phyloP scores from a whole-genome alignment of 2,888 invertebrate species.

The Archaeoteleia sp. region DNA sequence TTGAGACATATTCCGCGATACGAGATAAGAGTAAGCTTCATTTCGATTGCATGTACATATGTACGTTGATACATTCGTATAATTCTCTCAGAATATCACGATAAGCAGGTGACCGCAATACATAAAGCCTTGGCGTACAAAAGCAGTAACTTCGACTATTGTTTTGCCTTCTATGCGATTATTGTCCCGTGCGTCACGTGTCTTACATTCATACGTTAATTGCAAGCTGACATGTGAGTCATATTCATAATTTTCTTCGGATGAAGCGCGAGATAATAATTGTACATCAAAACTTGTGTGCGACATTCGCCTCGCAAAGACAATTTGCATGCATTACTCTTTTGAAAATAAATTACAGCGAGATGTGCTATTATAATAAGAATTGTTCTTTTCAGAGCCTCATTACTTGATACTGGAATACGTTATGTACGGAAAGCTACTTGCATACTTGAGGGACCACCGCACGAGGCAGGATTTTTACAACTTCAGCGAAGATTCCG shows the following conservation, averaged over 20 bases:
- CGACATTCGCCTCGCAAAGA: not conserved
- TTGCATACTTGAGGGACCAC: conserved; percentile 84
- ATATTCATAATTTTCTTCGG: conserved; percentile 36
- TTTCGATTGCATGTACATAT: conserved; percentile 30
- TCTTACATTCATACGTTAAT: conserved; percentile 48
- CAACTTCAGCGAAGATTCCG: conserved; percentile 80
- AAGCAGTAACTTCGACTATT: conserved; percentile 53
- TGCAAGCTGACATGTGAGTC: conserved; percentile 47
- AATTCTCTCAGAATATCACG: conserved; percentile 38
- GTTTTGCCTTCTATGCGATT: conserved; percentile 57
- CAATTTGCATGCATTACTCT: too few relatives aligned
- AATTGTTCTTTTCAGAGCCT: conserved; percentile 79
- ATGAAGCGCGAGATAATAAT: not conserved
- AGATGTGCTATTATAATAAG: conserved; percentile 8
- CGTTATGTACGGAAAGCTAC: conserved; percentile 87
- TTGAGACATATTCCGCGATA: conserved; percentile 54
- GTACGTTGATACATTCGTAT: conserved; percentile 42
- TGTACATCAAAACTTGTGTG: conserved; percentile 3
- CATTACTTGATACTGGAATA: conserved; percentile 90
- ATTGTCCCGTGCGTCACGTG: conserved; percentile 56
- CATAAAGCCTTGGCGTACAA: conserved; percentile 36
- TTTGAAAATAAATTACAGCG: not conserved
- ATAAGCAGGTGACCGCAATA: conserved; percentile 52
- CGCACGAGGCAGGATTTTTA: conserved; percentile 77
- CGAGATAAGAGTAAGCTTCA: conserved; percentile 47